Conservation (phyloP, 2,113 vertebrate genomes). For the Fulica atra region DNA sequence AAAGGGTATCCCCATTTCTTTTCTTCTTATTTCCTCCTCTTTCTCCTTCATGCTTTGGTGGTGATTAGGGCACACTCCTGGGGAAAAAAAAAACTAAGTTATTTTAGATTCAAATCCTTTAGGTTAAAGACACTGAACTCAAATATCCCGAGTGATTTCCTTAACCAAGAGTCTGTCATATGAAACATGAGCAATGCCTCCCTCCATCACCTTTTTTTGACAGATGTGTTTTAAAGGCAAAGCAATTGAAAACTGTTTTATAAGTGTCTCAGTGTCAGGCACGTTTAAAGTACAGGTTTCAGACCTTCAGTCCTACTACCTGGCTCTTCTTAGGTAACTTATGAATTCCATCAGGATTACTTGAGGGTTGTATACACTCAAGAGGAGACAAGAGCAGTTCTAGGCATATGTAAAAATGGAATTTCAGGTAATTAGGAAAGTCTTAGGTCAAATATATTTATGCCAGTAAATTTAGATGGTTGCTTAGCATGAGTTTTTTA, state of each 20-base stretch:
- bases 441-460: background rate
- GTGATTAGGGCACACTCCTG: background rate
- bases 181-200: background rate
- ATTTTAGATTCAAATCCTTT: background rate
- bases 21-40: background rate
- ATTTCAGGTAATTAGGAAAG: background rate
- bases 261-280: background rate
- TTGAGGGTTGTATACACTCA: background rate
- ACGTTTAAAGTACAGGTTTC: background rate
- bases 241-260: background rate
- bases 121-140: background rate
- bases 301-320: background rate
- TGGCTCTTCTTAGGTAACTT: background rate
- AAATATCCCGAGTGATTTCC: background rate
- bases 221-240: background rate
- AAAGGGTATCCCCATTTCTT: background rate
- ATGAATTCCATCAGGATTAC: background rate
- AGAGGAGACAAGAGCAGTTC: background rate
- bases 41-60: background rate
- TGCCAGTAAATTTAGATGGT: background rate
- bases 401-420: background rate
- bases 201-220: background rate
- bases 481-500: background rate
- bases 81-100: background rate
- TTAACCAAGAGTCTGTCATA: background rate